Base-by-base conservation (phyloP, 2,888 invertebrate genomes). In the Clepsis dumicolana region DNA sequence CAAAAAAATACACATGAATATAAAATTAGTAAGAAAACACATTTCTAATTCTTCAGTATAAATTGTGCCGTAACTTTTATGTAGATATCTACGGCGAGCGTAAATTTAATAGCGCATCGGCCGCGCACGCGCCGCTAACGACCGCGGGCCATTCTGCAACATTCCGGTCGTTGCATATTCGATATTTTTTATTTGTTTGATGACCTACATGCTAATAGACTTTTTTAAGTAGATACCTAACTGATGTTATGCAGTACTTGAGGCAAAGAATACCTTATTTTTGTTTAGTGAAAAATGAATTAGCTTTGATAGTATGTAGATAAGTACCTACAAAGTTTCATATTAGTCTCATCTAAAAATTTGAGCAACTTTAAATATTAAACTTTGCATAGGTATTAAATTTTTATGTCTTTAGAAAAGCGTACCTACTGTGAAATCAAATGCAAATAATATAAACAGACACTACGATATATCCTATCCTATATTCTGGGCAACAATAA, bases 91-190 rank as follows among this genome's bases (percentile, higher is more conserved):
- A 48, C 48, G 25, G 60, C 71, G 24, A 70, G 69, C 74, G 64
- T 63, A 64, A 70, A 70, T 53, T 78, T 89, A 89, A 90, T 89
- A 80, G 87, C 84, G 82, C 84, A 85, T 83, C 79, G 82, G 85
- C 84, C 70, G 66, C 72, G 73, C 73, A 70, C 73, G 90, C 89
- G 90, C 83, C 86, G 63, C 82, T 91, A 90, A 92, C 89, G 90
- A 90, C 83, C 18, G 84, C 80, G 48, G 79, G 79, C 74, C 72
- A 85, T 89, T 88, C 86, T 83, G 78, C 76, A 57, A 67, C 80
- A 74, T 72, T 71, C 65, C 64, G 66, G 61, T 67, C 62, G 52
- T 52, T 44, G n/a, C 44, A 44, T 44, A 18, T 57, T 48, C 62
- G 21, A 66, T 66, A 65, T 21, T 65, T 53, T 67, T 66, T 62